Evolutionary conservation across 2,113 vertebrate genomes (phyloP).

Genomic region (Chionis minor): DNA sequence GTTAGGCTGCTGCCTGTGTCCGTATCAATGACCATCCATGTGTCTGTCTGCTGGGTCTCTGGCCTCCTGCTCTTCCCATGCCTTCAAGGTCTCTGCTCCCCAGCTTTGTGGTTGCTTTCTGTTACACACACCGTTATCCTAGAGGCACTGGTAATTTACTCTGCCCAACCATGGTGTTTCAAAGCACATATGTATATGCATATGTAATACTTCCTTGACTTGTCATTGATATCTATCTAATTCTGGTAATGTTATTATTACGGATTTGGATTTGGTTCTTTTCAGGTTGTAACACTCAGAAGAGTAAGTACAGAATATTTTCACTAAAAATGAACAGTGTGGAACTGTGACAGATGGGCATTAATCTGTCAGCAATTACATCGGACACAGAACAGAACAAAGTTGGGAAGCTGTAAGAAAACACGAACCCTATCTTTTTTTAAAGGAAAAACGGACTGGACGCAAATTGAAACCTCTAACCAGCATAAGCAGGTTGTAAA

Average conservation of each 20-base stretch:
- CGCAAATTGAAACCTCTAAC: not conserved
- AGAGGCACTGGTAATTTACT: not conserved
- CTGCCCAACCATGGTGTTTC: not conserved
- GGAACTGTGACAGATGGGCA: conserved; percentile 67
- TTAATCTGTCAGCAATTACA: conserved; percentile 69
- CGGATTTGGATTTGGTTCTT: conserved; percentile 11
- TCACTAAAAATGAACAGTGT: conserved; percentile 58
- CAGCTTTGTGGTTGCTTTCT: not conserved
- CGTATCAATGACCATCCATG: not conserved
- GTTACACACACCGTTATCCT: not conserved
- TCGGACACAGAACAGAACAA: conserved; percentile 61
- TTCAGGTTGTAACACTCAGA: conserved; percentile 64
- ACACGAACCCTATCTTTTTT: conserved; percentile 29
- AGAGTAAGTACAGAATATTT: conserved; percentile 64
- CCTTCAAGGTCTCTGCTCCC: not conserved
- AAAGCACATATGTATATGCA: conserved; percentile 15
- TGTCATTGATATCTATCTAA: conserved; percentile 34
- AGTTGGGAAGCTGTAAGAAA: conserved; percentile 60
- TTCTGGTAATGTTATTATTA: conserved; percentile 36
- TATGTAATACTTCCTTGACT: conserved; percentile 31
- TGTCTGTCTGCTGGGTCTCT: not conserved
- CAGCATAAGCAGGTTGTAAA: not conserved
- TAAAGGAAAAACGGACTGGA: conserved; percentile 22
- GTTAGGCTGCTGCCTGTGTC: not conserved
- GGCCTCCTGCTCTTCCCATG: not conserved